Conservation (phyloP, 2,888 invertebrate genomes). For the Polia nebulosa region DNA sequence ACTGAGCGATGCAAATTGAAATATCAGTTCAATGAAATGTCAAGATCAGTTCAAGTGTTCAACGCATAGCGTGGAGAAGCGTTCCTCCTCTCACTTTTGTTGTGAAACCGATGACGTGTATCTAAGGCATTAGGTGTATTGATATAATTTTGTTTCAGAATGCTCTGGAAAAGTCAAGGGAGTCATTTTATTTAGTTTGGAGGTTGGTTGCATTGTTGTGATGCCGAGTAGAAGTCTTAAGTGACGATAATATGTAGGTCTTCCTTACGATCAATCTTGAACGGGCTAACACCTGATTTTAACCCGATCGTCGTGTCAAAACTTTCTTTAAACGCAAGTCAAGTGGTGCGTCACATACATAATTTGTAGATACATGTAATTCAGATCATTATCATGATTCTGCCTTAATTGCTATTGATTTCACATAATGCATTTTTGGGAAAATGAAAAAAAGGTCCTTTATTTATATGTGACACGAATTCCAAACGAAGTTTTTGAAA, state of each 20-base stretch:
- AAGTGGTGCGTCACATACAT: no score
- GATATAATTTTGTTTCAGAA: slow-evolving; percentile 41
- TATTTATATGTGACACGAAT: no score
- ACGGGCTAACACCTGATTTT: neutral
- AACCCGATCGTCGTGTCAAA: no score
- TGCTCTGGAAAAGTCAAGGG: slow-evolving; percentile 40
- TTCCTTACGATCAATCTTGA: neutral
- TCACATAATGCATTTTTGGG: no score
- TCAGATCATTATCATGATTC: no score
- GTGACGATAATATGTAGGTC: neutral
- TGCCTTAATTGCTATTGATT: no score
- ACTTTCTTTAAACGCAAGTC: neutral
- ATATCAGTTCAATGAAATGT: slow-evolving; percentile 80
- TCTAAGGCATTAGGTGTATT: slow-evolving; percentile 45
- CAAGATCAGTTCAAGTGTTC: slow-evolving; percentile 80
- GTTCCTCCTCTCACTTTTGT: slow-evolving; percentile 82
- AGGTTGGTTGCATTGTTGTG: neutral
- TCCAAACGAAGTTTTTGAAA: no score
- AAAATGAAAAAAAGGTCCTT: no score
- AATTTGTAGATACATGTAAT: no score
- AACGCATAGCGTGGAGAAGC: slow-evolving; percentile 71
- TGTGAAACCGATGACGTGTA: slow-evolving; percentile 73
- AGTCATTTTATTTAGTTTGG: slow-evolving; percentile 8
- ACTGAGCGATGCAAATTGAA: slow-evolving; percentile 70
- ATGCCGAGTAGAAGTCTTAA: neutral